Evolutionary conservation across 2,888 invertebrate species (phyloP), one percentile per base, ranked within the genome.

Genomic region (Brachyptera putata): DNA sequence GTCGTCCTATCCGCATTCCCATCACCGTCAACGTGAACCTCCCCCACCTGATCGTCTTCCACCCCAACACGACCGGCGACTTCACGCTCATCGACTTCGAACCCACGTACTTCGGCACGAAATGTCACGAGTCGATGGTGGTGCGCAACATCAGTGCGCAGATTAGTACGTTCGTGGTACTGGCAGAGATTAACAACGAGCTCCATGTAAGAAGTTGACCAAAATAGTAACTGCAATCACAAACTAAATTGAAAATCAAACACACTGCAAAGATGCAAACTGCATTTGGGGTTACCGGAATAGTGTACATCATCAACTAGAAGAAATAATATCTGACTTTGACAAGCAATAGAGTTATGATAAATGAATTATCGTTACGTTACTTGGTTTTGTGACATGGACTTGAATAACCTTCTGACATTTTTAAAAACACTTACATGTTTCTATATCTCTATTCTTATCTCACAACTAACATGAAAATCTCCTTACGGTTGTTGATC

Each of bases 41-140:
- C 24, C 75, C 77, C 0, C 68, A 68, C 60, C 63, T 79, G 16
- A 64, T 70, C 1, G 66, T 75, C 1, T 67, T 71, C 34, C 74
- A 76, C 67, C 74, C 74, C 0, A 70, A 74, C 26, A 67, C 70
- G 1, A 71, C 70, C 5, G 70, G 70, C 1, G 72, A 74, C 46
- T 73, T 76, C 53, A 74, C 74, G 3, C 66, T 79, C 18, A 65
- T 79, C 1, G 72, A 76, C 63, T 79, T 79, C 64, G 70, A 74
- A 0, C 68, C 68, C 25, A 75, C 75, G 0, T 75, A 75, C 63
- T 69, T 70, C 24, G 75, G 75, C 1, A 71, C 73, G 1, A 63
- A 65, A n/a, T 68, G 68, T 25, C 71, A 69, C 24, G 71, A 72
- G 61, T 72, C 73, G 7, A 63, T 78, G 3, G 65, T 75, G 1